Evolutionary conservation across 2,113 vertebrate species (phyloP).

Genomic region (Gavialis gangeticus): DNA sequence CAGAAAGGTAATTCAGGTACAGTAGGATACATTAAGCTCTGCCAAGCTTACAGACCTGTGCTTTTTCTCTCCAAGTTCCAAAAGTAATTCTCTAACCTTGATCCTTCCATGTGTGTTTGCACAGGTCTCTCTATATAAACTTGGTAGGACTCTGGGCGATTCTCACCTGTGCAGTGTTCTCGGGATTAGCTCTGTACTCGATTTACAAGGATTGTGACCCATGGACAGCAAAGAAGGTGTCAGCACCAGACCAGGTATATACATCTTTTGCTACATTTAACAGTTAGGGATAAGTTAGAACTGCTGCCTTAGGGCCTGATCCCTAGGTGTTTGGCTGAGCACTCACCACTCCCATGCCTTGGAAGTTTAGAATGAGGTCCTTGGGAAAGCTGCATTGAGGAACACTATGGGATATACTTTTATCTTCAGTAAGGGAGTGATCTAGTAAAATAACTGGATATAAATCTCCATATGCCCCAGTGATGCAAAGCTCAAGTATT

Average conservation of each 20-base stretch:
- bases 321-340: background rate
- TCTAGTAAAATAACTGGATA: background rate
- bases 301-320: background rate
- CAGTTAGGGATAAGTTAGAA: background rate
- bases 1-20: background rate
- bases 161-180: constrained; percentile 83
- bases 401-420: background rate
- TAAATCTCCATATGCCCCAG: background rate
- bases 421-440: background rate
- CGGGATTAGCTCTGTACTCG: constrained; percentile 90
- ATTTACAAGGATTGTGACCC: constrained; percentile 93
- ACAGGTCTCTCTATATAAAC: constrained; percentile 92
- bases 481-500: background rate
- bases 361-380: background rate
- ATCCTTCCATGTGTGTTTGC: background rate
- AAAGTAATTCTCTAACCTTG: background rate
- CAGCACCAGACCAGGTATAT: constrained; percentile 90
- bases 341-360: background rate
- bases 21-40: background rate
- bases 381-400: background rate
- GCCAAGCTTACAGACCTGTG: background rate
- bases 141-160: constrained; percentile 90
- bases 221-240: constrained; percentile 84
- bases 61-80: background rate
- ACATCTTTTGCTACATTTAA: background rate